Conservation (phyloP, 2,113 vertebrate genomes). For the Alces alces region DNA sequence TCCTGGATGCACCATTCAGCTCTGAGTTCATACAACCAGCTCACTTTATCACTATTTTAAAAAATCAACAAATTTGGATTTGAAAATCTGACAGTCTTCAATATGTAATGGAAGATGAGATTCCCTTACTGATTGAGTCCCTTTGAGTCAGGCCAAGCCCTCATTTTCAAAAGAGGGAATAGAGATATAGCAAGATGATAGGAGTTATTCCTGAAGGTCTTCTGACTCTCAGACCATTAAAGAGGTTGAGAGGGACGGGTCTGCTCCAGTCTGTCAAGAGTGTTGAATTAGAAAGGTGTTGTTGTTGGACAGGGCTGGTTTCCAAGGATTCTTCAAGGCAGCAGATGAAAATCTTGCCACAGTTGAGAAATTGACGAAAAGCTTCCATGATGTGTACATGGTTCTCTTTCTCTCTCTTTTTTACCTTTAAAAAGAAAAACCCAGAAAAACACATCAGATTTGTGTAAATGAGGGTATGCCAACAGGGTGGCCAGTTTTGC, state of each 20-base stretch:
- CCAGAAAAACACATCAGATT: slow-evolving; percentile 85
- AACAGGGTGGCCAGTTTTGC: slow-evolving; percentile 87
- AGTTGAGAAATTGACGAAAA: slow-evolving; percentile 87
- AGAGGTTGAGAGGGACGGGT: neutral
- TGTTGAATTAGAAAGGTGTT: neutral
- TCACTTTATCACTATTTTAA: neutral
- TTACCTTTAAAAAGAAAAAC: slow-evolving; percentile 82
- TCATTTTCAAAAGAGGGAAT: neutral
- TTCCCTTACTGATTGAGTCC: neutral
- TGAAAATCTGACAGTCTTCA: neutral
- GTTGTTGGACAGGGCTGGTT: slow-evolving; percentile 84
- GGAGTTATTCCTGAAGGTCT: neutral
- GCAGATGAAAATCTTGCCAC: slow-evolving; percentile 91
- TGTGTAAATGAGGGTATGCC: slow-evolving; percentile 88
- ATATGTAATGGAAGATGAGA: neutral
- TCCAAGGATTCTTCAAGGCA: slow-evolving; percentile 96
- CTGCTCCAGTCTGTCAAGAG: neutral
- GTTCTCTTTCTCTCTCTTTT: slow-evolving; percentile 77
- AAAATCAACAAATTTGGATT: neutral
- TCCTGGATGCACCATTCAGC: neutral
- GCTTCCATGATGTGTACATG: slow-evolving; percentile 90
- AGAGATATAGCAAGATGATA: neutral
- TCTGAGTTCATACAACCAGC: neutral
- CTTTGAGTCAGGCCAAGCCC: neutral
- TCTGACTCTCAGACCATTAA: neutral